Conservation (phyloP, 2,888 invertebrate species). For the Scaptodrosophila latifasciaeformis region DNA sequence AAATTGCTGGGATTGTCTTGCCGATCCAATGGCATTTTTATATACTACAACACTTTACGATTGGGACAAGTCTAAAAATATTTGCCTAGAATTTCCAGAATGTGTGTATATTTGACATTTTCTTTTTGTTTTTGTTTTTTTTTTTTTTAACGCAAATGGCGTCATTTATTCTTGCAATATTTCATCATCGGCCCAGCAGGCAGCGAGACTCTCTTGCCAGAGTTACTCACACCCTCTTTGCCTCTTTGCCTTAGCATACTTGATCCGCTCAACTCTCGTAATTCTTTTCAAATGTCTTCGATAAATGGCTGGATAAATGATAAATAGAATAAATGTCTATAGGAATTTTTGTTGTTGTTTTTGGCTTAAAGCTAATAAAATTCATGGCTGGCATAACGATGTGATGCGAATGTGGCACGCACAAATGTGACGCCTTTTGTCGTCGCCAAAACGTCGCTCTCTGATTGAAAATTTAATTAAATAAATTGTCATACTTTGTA, state of each 20-base stretch:
- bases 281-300: conserved; percentile 52
- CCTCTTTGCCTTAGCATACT: neutral
- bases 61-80: too few relatives aligned
- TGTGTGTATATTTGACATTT: too few relatives aligned
- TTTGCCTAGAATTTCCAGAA: too few relatives aligned
- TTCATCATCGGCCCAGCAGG: conserved; percentile 24
- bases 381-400: conserved; percentile 63
- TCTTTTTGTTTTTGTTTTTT: too few relatives aligned
- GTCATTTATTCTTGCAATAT: conserved; percentile 50
- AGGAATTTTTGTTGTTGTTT: conserved; percentile 51
- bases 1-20: conserved; percentile 29
- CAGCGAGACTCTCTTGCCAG: neutral
- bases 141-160: conserved; percentile 55
- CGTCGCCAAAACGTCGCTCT: neutral
- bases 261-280: too few relatives aligned
- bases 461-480: conserved; percentile 49
- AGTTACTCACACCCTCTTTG: conserved; percentile 7
- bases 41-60: too few relatives aligned
- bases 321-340: conserved; percentile 63
- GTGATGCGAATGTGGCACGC: conserved; percentile 3
- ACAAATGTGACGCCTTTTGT: conserved; percentile 2
- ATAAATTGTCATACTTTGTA: conserved; percentile 13
- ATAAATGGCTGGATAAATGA: conserved; percentile 68
- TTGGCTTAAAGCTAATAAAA: conserved; percentile 64
- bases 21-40: too few relatives aligned